A percentile compares a stretch with the other conserved stretches of the same genome.
These are phyloP conservation scores for Aleiodes alternator DNA, from an alignment of 2,888 invertebrate species.

Conservation along the genomic window DNA sequence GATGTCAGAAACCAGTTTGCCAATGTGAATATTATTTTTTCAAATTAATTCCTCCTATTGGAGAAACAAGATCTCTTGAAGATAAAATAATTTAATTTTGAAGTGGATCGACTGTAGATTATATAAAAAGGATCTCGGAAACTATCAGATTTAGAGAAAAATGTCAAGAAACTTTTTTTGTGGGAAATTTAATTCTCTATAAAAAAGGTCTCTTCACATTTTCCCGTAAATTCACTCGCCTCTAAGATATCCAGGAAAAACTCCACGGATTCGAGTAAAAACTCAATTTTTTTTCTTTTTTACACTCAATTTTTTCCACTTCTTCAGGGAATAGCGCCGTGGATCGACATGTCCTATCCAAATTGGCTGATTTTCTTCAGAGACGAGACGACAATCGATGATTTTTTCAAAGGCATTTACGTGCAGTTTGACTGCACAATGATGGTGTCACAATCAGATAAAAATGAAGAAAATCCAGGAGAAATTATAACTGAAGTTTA, in stretches of 20 bases:
- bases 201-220: too few species aligned
- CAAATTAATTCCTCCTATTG: not conserved
- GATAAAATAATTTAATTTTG: conserved; percentile 11
- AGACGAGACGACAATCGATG: conserved; percentile 59
- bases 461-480: conserved; percentile 32
- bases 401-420: conserved; percentile 65
- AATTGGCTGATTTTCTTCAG: conserved; percentile 70
- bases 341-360: conserved; percentile 72
- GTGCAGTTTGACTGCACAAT: conserved; percentile 70
- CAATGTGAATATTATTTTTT: conserved; percentile 60
- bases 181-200: too few species aligned
- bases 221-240: too few species aligned
- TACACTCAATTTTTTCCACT: too few species aligned
- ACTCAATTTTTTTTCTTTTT: too few species aligned
- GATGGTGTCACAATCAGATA: conserved; percentile 57
- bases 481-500: conserved; percentile 68
- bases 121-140: too few species aligned
- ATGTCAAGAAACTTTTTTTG: too few species aligned
- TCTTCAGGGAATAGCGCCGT: conserved; percentile 65
- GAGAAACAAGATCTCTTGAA: not conserved
- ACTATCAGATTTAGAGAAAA: too few species aligned
- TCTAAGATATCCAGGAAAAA: too few species aligned
- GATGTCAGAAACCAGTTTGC: conserved; percentile 63
- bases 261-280: too few species aligned
- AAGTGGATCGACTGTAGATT: too few species aligned